Percentiles rank a stretch among this genome's conserved stretches.
These are phyloP conservation scores for Torymus texanus DNA, from an alignment of 2,888 invertebrate species.

Conservation along the genomic window DNA sequence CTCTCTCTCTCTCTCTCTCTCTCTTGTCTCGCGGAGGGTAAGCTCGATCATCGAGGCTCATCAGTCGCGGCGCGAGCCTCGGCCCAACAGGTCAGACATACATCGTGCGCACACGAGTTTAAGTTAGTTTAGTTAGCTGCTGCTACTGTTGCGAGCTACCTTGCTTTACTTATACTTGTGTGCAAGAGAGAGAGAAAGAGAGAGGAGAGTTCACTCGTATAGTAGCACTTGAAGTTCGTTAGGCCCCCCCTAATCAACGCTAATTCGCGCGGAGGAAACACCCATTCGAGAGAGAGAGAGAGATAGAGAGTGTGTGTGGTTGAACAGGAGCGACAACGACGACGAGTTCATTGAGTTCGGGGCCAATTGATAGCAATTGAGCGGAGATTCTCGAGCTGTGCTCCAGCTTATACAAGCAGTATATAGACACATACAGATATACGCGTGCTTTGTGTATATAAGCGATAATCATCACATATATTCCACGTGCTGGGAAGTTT, in stretches of 20 bases:
- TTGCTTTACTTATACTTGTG: too few relatives aligned
- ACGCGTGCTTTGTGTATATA: too few relatives aligned
- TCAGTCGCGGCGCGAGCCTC: slow-evolving; percentile 69
- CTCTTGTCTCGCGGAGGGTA: background rate
- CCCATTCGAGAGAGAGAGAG: background rate
- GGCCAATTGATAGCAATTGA: slow-evolving; percentile 73
- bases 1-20: too few relatives aligned
- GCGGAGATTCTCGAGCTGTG: slow-evolving; percentile 56
- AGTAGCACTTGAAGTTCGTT: slow-evolving; percentile 5
- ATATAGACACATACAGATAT: too few relatives aligned
- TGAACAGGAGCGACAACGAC: background rate
- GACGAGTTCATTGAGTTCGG: background rate
- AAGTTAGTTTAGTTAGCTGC: too few relatives aligned
- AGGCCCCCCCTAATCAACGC: slow-evolving; percentile 30
- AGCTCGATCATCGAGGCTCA: slow-evolving; percentile 30
- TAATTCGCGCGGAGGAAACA: slow-evolving; percentile 36
- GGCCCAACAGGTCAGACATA: slow-evolving; percentile 60
- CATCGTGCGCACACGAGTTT: too few relatives aligned
- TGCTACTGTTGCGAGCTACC: too few relatives aligned
- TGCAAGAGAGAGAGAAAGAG: too few relatives aligned
- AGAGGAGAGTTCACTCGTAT: too few relatives aligned
- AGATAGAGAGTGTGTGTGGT: background rate
- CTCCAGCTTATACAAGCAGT: too few relatives aligned
- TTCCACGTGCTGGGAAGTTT: too few relatives aligned
- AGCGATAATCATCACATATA: too few relatives aligned